Conservation (phyloP, 2,113 vertebrate genomes). For the Phrynosoma blainvillii region DNA sequence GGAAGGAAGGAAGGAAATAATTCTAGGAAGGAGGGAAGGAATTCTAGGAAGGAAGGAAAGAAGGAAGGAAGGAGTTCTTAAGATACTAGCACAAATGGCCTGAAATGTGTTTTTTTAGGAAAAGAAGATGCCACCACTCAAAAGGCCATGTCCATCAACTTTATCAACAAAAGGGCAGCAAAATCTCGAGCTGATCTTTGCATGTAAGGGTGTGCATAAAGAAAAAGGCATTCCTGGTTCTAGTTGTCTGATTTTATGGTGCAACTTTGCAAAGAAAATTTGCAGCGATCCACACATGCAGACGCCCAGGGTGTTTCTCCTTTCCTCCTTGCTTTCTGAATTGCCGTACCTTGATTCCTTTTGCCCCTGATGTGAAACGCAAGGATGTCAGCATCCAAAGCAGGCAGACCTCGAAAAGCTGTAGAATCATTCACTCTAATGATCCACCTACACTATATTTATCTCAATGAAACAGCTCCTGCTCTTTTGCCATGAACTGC, state of each 20-base stretch:
- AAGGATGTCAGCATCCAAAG: slow-evolving; percentile 33
- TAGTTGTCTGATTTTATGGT: accelerated
- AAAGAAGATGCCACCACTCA: no score
- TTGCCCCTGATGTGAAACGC: background rate
- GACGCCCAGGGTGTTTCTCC: no score
- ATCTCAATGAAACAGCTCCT: slow-evolving; percentile 63
- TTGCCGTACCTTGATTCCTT: background rate
- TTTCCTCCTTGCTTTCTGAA: no score
- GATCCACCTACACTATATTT: slow-evolving; percentile 61
- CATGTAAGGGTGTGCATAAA: no score
- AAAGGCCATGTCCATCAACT: background rate
- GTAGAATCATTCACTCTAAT: slow-evolving; percentile 68
- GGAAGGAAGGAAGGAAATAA: no score
- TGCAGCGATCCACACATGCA: no score
- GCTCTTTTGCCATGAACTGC: slow-evolving; percentile 54
- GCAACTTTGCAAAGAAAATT: background rate
- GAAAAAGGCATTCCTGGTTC: no score
- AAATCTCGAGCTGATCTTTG: background rate
- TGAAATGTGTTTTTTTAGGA: background rate
- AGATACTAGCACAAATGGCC: background rate
- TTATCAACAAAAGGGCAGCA: background rate
- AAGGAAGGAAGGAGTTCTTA: no score
- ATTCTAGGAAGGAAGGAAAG: no score
- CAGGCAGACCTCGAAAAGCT: slow-evolving; percentile 30
- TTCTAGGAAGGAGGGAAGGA: no score